These are phyloP conservation scores for Agonopterix arenella DNA, from an alignment of 2,888 invertebrate species.

Conservation along the genomic window DNA sequence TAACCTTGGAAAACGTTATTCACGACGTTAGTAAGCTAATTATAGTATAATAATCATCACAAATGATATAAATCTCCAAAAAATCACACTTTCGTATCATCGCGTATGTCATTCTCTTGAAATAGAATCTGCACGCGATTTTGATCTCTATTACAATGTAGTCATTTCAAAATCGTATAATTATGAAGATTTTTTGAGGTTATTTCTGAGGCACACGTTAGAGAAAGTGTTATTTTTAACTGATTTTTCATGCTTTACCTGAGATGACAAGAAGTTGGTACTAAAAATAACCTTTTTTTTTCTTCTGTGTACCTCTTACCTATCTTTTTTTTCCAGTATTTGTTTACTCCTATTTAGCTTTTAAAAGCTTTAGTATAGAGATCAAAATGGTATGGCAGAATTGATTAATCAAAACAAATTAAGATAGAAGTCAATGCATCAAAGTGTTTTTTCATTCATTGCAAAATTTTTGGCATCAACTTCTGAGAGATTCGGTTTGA, in stretches of 20 bases:
- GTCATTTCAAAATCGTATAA: no score
- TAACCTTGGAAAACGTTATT: neutral
- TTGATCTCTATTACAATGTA: neutral
- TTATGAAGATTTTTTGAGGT: neutral
- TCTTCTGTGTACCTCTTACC: no score
- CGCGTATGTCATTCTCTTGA: constrained; percentile 1
- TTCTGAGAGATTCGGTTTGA: no score
- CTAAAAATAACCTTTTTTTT: neutral
- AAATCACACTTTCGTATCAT: neutral
- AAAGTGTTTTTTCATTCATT: no score
- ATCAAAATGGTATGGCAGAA: no score
- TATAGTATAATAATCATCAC: neutral
- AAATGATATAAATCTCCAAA: neutral
- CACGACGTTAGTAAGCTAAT: neutral
- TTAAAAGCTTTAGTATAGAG: no score
- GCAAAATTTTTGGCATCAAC: no score
- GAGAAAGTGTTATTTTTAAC: neutral
- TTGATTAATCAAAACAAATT: no score
- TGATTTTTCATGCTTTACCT: neutral
- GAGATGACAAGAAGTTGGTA: neutral
- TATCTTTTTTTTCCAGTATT: no score
- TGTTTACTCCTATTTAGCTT: no score
- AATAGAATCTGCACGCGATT: constrained; percentile 3
- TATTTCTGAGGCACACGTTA: neutral
- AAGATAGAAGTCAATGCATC: no score